phyloP scores from a whole-genome alignment of 2,888 invertebrate species.

The Cephus nigrinus region DNA sequence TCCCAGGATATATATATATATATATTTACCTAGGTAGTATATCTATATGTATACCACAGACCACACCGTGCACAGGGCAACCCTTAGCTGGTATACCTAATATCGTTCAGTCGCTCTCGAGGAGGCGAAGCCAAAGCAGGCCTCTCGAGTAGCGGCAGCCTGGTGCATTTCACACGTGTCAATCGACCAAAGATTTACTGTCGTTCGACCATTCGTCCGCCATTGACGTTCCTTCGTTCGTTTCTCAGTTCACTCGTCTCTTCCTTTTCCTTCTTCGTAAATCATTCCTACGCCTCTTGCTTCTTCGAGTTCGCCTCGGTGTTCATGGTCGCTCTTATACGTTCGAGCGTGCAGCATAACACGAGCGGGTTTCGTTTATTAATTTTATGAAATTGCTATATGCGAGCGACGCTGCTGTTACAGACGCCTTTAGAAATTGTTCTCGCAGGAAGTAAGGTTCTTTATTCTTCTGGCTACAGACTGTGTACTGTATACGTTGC shows the following conservation, averaged over 20 bases:
- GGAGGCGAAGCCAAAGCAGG: constrained; percentile 35
- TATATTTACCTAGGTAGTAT: neutral
- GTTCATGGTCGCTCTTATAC: constrained; percentile 39
- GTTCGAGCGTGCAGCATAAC: constrained; percentile 5
- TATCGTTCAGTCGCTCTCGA: neutral
- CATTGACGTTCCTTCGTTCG: constrained; percentile 20
- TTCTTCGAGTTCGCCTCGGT: constrained; percentile 32
- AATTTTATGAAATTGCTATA: constrained; percentile 3
- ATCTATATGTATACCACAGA: neutral
- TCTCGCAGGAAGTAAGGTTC: neutral
- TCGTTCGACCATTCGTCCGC: constrained; percentile 35
- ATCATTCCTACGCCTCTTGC: constrained; percentile 48
- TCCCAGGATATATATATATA: neutral
- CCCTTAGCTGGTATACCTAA: neutral
- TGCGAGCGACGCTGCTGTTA: neutral
- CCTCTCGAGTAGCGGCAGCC: constrained; percentile 48
- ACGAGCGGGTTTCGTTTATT: neutral
- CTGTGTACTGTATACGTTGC: neutral
- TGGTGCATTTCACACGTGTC: constrained; percentile 63
- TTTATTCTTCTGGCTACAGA: neutral
- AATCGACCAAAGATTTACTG: constrained; percentile 59
- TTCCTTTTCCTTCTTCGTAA: constrained; percentile 49
- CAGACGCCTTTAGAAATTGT: neutral
- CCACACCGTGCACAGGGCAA: neutral
- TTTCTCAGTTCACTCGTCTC: constrained; percentile 34